A percentile compares a stretch with the other conserved stretches of the same genome.
Conservation (phyloP, 1,140 invertebrate species). For the Neodiprion lecontei region DNA sequence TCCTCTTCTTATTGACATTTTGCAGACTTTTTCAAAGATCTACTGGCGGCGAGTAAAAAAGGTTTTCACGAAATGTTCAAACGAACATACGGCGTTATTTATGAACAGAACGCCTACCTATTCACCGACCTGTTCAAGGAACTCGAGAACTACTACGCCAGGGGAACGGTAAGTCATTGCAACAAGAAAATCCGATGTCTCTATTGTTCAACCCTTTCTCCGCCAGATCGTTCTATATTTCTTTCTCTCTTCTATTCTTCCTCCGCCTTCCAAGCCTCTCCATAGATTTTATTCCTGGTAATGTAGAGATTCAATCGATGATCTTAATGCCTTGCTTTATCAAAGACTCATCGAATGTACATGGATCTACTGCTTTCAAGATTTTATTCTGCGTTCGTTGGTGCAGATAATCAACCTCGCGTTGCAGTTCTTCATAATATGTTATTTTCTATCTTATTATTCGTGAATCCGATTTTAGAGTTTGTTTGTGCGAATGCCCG, state of each 20-base stretch:
- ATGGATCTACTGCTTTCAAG: too few species aligned
- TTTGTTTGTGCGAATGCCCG: too few species aligned
- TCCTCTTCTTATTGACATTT: conserved; percentile 20
- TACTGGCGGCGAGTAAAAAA: conserved; percentile 81
- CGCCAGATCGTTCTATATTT: conserved; percentile 5
- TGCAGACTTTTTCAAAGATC: conserved; percentile 85
- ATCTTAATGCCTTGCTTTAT: too few species aligned
- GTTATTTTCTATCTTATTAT: too few species aligned
- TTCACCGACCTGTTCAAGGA: conserved; percentile 92
- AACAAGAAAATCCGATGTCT: too few species aligned
- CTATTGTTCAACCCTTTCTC: conserved; percentile 11
- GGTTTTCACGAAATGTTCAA: conserved; percentile 96
- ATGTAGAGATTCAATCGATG: too few species aligned
- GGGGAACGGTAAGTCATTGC: conserved; percentile 64
- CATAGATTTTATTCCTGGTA: background rate
- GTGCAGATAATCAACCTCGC: too few species aligned
- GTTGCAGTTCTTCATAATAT: too few species aligned
- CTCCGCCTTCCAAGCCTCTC: background rate
- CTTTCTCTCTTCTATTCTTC: conserved; percentile 10
- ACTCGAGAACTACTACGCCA: conserved; percentile 88
- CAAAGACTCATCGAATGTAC: too few species aligned
- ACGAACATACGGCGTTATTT: conserved; percentile 92
- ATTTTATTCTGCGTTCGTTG: too few species aligned
- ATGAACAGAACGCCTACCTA: conserved; percentile 91
- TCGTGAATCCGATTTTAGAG: too few species aligned